Evolutionary conservation across 2,797 vertebrate species (phyloP), one percentile per base, ranked within the genome.

Genomic region (Vireo griseus): DNA sequence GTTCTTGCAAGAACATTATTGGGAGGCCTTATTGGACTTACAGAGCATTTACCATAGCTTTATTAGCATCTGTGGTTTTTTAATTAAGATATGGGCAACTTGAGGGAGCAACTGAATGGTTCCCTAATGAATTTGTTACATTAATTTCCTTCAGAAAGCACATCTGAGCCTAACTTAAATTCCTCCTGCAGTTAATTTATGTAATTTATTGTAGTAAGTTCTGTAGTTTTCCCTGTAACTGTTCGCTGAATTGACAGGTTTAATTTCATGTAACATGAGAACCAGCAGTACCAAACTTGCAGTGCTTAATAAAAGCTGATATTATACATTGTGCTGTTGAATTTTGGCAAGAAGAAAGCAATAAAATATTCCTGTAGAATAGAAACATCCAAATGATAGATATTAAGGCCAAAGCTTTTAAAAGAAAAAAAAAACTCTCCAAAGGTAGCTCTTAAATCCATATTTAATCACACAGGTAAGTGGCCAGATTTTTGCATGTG

Each of bases 211-310:
- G 66, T 76, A 84, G 40, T 88, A 86, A 86, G 78, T 69, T 65
- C 82, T 83, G 42, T 55, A 61, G 51, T 76, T 94, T 72, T 55
- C 50, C 13, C 66, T 83, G 52, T 80, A 92, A 83, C 87, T 92
- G 77, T 79, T 88, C 18, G 0, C 59, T 69, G 86, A 91, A 92
- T 67, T 92, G 89, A 88, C 93, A 92, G 88, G 31, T 88, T 94
- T 94, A 85, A 94, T 96, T 89, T 79, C 73, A 48, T 86, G 92
- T 96, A 95, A 95, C 50, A 19, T 79, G 86, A 96, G 82, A 96
- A 42, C 44, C 72, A 78, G 44, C 66, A 69, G 58, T 69, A 75
- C 76, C 18, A 28, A 92, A 42, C 50, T 92, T 80, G 42, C 77
- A 77, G 61, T 68, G 54, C 80, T 95, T 88, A 58, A 50, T 95